Base-by-base conservation (phyloP, 2,113 vertebrate genomes). In the Grammomys dolichurus region DNA sequence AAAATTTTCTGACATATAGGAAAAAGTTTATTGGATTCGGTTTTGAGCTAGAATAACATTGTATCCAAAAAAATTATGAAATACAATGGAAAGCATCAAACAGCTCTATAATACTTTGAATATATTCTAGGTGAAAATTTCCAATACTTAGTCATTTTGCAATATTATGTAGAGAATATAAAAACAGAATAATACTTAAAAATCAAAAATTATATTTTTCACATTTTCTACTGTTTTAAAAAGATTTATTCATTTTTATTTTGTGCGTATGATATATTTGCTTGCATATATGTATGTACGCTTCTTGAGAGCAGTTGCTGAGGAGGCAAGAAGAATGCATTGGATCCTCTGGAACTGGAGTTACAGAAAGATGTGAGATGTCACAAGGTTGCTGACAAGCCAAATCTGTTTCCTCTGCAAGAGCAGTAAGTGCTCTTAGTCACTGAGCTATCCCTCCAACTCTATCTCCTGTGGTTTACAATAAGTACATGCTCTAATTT, bases 31-130 rank as follows among this genome's bases (percentile, higher is more conserved):
- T 48, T 90, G 46, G 67, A 14, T 0, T 24, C 67, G 20, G 67
- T 26, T 86, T 91, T 96, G 48, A 76, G 28, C 20, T 76, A 46
- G 33, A 89, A 81, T 51, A 19, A 88, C 26, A 46, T n/a, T 95
- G 33, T 82, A 3, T 5, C 7, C 24, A 40, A 16, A 8, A 8
- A 11, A 46, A 90, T 87, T 75, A 8, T 80, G 14, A 94, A 76
- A 82, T 46, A 40, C 14, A 36, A 48, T 84, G 17, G 33, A 51
- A 93, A 75, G 91, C 24, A n/a, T 87, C 46, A 94, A 69, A 46
- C 36, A 40, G 7, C 31, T 89, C 89, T 96, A 2, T 43, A 80
- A 76, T 43, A n/a, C 26, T 72, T 86, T 93, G 7, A 5, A 91
- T 77, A 91, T 73, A 93, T n/a, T 10, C 48, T 8, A 46, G 33